Evolutionary conservation across 2,888 invertebrate species (phyloP), one percentile per base, ranked within the genome.

Genomic region (Pterostichus niger): DNA sequence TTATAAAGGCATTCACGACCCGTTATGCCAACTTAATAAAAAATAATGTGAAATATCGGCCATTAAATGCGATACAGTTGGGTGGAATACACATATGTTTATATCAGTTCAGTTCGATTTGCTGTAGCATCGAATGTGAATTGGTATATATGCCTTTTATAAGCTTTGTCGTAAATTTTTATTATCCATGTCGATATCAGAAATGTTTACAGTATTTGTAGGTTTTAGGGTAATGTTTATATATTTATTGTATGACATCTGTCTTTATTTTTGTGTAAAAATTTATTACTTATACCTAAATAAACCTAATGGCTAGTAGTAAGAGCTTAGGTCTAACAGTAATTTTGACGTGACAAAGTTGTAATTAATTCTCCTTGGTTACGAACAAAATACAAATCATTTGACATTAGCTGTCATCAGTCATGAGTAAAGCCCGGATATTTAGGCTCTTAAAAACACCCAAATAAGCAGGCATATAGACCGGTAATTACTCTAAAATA

Each of bases 1-100:
- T 35, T 40, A 40, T 40, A 31, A 33, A 64, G 35, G 7, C 35
- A 64, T 64, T 35, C 35, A 64, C 40, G 64, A 35, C n/a, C 64
- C 64, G 11, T 64, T 64, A 33, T n/a, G 64, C 64, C 64, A 64
- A 35, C 35, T 64, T 64, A 33, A 64, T 64, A 64, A 64, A 64
- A 64, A 64, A 64, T 64, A 64, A 64, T 64, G 64, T 13, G 64
- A 33, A 35, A 35, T 64, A 64, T n/a, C 35, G 35, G 13, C 64
- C 35, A 64, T 64, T 64, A 64, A 33, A 64, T 35, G 13, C 31
- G 59, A 59, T 59, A 4, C 11, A 31, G 31, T 59, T 59, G 17
- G 17, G 64, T 0, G 31, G 64, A 10, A 33, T 11, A 33, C 64
- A 64, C 64, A 64, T 64, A 64, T 35, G 13, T 64, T 64, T 64